phyloP scores from a whole-genome alignment of 2,888 invertebrate genomes.

The Eilema griseolum region DNA sequence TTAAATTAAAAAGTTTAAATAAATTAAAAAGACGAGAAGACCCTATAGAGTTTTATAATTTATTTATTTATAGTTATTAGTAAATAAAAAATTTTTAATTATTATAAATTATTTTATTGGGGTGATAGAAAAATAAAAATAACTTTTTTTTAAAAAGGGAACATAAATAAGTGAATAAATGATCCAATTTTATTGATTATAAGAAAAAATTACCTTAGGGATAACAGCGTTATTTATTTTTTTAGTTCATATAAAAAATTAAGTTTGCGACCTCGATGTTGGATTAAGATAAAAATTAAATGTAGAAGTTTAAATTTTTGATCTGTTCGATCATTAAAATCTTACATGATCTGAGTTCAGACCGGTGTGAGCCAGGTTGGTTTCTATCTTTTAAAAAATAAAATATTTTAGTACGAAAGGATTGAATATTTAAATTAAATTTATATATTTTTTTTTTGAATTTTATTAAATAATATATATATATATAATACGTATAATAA shows the following conservation, averaged over 20 bases:
- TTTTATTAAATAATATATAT: conserved; percentile 50
- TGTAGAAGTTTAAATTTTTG: conserved; percentile 89
- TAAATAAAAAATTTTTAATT: conserved; percentile 64
- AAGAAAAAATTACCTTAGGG: conserved; percentile 93
- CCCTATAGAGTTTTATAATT: conserved; percentile 90
- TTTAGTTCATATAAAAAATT: conserved; percentile 91
- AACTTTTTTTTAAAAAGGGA: conserved; percentile 83
- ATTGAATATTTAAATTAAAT: conserved; percentile 88
- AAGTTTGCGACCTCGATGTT: conserved; percentile 96
- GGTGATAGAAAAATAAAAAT: conserved; percentile 88
- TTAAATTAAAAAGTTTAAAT: conserved; percentile 89
- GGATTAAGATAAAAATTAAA: conserved; percentile 91
- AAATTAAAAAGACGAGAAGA: conserved; percentile 91
- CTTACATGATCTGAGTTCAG: conserved; percentile 96
- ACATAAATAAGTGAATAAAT: conserved; percentile 77
- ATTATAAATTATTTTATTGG: conserved; percentile 87
- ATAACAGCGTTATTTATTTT: conserved; percentile 94
- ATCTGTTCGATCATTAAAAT: conserved; percentile 94
- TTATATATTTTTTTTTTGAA: conserved; percentile 68
- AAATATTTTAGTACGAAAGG: conserved; percentile 93
- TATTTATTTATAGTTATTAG: conserved; percentile 74
- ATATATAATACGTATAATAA: conserved; percentile 34
- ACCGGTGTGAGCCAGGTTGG: conserved; percentile 95
- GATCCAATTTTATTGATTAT: conserved; percentile 88
- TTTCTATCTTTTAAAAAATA: conserved; percentile 91